A percentile compares a stretch with the other conserved stretches of the same genome.
Evolutionary conservation across 2,113 vertebrate genomes (phyloP).

Genomic region (Speoplatyrhinus poulsoni): DNA sequence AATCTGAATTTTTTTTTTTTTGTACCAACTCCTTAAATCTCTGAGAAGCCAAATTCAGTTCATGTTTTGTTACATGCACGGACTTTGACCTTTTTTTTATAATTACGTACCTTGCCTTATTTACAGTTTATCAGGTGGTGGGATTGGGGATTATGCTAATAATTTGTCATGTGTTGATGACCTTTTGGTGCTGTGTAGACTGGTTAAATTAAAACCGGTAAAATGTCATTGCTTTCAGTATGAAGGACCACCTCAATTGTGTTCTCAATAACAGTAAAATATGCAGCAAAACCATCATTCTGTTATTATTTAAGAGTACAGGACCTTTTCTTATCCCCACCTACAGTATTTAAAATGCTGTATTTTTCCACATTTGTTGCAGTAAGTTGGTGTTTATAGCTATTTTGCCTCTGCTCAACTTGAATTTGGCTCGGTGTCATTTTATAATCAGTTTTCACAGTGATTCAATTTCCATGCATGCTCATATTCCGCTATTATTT

Average conservation of each 20-base stretch:
- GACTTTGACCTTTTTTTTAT: conserved; percentile 35
- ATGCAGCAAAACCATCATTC: conserved; percentile 14
- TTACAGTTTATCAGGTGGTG: conserved; percentile 56
- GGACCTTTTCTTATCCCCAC: conserved; percentile 28
- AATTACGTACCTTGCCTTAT: conserved; percentile 61
- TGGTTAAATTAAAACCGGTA: conserved; percentile 39
- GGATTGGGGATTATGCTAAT: conserved; percentile 27
- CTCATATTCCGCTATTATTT: too few relatives aligned
- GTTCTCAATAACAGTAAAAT: conserved; percentile 20
- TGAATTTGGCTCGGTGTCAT: background rate
- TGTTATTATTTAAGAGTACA: conserved; percentile 23
- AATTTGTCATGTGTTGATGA: conserved; percentile 33
- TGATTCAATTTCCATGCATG: background rate
- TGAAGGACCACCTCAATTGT: conserved; percentile 33
- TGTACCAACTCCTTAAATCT: conserved; percentile 39
- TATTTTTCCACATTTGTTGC: too few relatives aligned
- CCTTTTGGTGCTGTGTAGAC: conserved; percentile 46
- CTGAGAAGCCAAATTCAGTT: conserved; percentile 54
- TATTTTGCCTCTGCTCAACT: background rate
- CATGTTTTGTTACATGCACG: conserved; percentile 57
- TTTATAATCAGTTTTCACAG: background rate
- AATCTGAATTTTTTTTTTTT: conserved; percentile 31
- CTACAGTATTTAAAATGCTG: too few relatives aligned
- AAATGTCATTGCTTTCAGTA: conserved; percentile 17
- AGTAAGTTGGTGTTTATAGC: background rate